Evolutionary conservation across 2,888 invertebrate species (phyloP).

Genomic region (Patella ulyssiponensis): DNA sequence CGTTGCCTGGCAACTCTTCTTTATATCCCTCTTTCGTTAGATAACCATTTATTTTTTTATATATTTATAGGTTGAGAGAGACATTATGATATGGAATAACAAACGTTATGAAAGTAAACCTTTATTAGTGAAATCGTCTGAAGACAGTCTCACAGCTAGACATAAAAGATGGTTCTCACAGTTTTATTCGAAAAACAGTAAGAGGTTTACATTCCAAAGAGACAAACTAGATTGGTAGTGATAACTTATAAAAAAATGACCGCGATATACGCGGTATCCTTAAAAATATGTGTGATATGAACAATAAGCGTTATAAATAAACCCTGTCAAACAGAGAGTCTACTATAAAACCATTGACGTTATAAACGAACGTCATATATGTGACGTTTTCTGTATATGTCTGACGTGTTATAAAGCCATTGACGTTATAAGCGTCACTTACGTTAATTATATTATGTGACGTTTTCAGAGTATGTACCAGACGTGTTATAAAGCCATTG

Average conservation of each 20-base stretch:
- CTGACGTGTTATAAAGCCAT: too few species aligned
- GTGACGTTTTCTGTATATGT: too few species aligned
- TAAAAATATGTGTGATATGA: too few species aligned
- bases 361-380: too few species aligned
- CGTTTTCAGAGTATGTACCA: too few species aligned
- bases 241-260: background rate
- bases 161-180: conserved; percentile 88
- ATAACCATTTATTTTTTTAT: background rate
- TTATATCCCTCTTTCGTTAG: background rate
- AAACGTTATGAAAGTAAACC: conserved; percentile 84
- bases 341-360: too few species aligned
- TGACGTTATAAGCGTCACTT: too few species aligned
- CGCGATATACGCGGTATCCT: too few species aligned
- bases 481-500: too few species aligned
- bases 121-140: conserved; percentile 78
- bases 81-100: conserved; percentile 89
- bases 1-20: background rate
- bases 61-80: conserved; percentile 82
- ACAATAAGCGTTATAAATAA: too few species aligned
- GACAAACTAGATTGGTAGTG: conserved; percentile 57
- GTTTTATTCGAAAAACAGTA: conserved; percentile 85
- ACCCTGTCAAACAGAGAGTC: too few species aligned
- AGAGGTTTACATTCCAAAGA: conserved; percentile 52
- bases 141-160: conserved; percentile 82
- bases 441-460: too few species aligned